Evolutionary conservation across 2,888 invertebrate species (phyloP), one percentile per base, ranked within the genome.

Genomic region (Drosophila hawaiiensis): DNA sequence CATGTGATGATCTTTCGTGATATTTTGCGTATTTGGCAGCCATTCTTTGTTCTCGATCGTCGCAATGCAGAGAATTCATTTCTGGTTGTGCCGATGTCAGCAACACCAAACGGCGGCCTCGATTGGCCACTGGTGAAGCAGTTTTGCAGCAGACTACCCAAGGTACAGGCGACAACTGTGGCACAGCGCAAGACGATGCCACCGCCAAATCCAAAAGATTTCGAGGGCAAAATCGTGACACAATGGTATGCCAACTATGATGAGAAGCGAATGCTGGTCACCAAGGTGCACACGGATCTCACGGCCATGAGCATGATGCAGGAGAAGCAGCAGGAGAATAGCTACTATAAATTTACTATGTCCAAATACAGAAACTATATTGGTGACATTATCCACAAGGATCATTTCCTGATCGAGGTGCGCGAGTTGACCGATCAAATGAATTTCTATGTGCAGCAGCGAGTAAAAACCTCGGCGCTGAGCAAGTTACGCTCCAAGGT

Each of bases 341-440:
- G 95, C 0, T 99, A 96, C 90, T 95, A 94, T 9, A 94, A 96
- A 19, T 99, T 99, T 91, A 98, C 96, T 90, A 91, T 94, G 2
- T 94, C 94, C 12, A 97, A 97, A 92, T 98, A 99, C 92, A 94
- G 95, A 28, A 91, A 96, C 31, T 91, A 93, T 3, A 91, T 92
- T 19, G 80, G 63, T 3, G 81, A 85, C n/a, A 94, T 98, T 19
- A 91, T 93, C 0, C 76, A 92, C 29, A 93, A 94, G 35, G 91
- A 95, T 0, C 97, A 98, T 89, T 97, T 97, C 1, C 93, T 99
- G 79, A 92, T 99, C 5, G 96, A 97, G 92, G 99, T 98, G 2
- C 96, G 96, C 19, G 81, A 90, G 10, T 52, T 94, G 4, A 92
- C 93, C 1, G 82, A 89, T 35, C 90, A 92, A 73, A 81, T 81